phyloP scores from a whole-genome alignment of 2,797 vertebrate genomes.

The Girardinus metallicus region DNA sequence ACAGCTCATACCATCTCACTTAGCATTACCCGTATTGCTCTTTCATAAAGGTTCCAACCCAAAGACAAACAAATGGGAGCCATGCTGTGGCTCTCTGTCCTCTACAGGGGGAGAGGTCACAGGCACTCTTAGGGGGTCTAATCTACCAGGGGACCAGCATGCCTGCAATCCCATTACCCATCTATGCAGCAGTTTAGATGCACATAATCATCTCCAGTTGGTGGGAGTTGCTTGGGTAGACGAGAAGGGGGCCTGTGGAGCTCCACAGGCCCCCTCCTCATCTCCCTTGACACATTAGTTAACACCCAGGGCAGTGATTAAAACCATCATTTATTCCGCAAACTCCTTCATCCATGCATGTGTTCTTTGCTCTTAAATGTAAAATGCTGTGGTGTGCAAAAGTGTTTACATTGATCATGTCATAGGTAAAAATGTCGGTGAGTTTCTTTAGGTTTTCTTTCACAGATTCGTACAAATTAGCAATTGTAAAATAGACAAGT shows the following conservation, averaged over 20 bases:
- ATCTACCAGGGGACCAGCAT: slow-evolving; percentile 55
- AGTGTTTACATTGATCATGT: neutral
- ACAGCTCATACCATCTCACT: slow-evolving; percentile 2
- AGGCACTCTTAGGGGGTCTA: slow-evolving; percentile 56
- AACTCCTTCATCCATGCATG: slow-evolving; percentile 50
- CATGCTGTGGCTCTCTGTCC: slow-evolving; percentile 27
- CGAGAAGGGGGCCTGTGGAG: too few relatives aligned
- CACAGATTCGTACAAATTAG: neutral
- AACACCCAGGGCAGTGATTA: slow-evolving; percentile 73
- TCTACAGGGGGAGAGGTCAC: slow-evolving; percentile 61
- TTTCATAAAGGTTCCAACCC: slow-evolving; percentile 3
- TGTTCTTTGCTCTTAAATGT: slow-evolving; percentile 57
- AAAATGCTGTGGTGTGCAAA: slow-evolving; percentile 32
- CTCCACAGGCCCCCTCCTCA: slow-evolving; percentile 27
- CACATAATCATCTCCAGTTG: slow-evolving; percentile 68
- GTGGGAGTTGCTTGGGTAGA: slow-evolving; percentile 62
- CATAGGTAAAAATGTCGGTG: neutral
- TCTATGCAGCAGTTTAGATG: slow-evolving; percentile 71
- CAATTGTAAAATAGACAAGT: neutral
- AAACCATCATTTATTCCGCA: slow-evolving; percentile 76
- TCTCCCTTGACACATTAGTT: slow-evolving; percentile 71
- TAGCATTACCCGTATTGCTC: slow-evolving; percentile 10
- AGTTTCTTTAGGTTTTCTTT: neutral
- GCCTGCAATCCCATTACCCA: slow-evolving; percentile 74
- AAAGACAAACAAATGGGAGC: slow-evolving; percentile 16